Evolutionary conservation across 1,140 invertebrate species (phyloP).

Genomic region (Drosophila takahashii): DNA sequence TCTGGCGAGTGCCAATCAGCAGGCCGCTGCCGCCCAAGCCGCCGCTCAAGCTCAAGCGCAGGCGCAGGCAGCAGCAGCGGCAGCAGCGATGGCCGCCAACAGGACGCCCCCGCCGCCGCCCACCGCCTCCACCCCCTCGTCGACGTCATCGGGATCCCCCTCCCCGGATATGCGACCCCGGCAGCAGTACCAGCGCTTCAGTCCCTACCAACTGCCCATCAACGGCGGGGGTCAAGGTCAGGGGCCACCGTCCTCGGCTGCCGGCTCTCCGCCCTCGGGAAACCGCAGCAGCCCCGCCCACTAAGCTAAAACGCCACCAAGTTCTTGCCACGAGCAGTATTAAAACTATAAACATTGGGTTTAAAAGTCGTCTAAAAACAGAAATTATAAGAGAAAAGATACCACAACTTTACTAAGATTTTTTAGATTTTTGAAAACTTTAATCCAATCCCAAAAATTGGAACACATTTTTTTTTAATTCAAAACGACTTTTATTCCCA

Average conservation of each 20-base stretch:
- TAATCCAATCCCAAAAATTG: not conserved
- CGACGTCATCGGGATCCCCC: slow-evolving; percentile 82
- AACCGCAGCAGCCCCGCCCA: slow-evolving; percentile 76
- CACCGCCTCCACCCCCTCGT: slow-evolving; percentile 76
- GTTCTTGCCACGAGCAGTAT: slow-evolving; percentile 74
- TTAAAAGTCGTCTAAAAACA: slow-evolving; percentile 1
- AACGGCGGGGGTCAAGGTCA: slow-evolving; percentile 41
- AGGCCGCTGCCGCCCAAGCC: slow-evolving; percentile 74
- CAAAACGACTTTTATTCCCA: slow-evolving; percentile 3
- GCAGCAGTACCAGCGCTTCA: slow-evolving; percentile 82
- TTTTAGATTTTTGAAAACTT: not conserved
- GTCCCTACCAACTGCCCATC: slow-evolving; percentile 77
- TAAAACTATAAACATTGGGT: slow-evolving; percentile 43
- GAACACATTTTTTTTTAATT: not conserved
- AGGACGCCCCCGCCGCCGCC: slow-evolving; percentile 79
- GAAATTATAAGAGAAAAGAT: not conserved
- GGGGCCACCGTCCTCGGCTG: slow-evolving; percentile 43
- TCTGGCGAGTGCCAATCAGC: slow-evolving; percentile 82
- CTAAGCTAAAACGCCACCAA: slow-evolving; percentile 39
- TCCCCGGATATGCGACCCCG: slow-evolving; percentile 82
- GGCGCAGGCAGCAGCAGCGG: slow-evolving; percentile 65
- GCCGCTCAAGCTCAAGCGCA: slow-evolving; percentile 74
- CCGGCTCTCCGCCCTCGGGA: slow-evolving; percentile 51
- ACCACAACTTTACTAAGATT: not conserved
- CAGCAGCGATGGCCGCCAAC: slow-evolving; percentile 68